A percentile compares a stretch with the other conserved stretches of the same genome.
phyloP scores from a whole-genome alignment of 2,113 vertebrate species.

The Alligator sinensis region DNA sequence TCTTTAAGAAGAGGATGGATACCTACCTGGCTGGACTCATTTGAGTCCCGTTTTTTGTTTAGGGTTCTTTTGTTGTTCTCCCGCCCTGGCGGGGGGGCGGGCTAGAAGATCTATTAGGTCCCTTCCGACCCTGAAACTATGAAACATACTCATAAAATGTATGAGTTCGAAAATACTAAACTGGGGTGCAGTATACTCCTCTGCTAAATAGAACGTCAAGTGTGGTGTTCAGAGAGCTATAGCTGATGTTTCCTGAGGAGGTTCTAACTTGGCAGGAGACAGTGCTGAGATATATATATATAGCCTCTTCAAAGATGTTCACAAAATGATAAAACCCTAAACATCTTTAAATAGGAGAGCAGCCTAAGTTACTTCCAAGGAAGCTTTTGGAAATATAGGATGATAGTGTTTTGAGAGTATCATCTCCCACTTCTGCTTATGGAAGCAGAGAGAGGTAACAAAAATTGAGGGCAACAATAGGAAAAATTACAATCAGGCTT shows the following conservation, averaged over 20 bases:
- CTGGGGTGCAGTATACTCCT: not conserved
- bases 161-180: not conserved
- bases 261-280: not conserved
- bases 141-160: not conserved
- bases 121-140: too few relatives aligned
- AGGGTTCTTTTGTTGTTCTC: too few relatives aligned
- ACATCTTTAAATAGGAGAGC: conserved; percentile 1
- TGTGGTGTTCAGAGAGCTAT: not conserved
- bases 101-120: too few relatives aligned
- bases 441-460: not conserved
- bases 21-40: too few relatives aligned
- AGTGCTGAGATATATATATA: not conserved
- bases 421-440: accelerated
- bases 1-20: too few relatives aligned
- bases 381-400: not conserved
- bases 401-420: not conserved
- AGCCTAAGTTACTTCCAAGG: not conserved
- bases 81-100: too few relatives aligned
- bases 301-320: not conserved
- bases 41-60: too few relatives aligned
- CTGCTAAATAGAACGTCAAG: accelerated
- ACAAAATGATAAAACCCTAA: not conserved
- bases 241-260: not conserved
- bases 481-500: not conserved
- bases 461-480: not conserved